Conservation (phyloP, 2,888 invertebrate genomes). For the Polylopha cassiicola region DNA sequence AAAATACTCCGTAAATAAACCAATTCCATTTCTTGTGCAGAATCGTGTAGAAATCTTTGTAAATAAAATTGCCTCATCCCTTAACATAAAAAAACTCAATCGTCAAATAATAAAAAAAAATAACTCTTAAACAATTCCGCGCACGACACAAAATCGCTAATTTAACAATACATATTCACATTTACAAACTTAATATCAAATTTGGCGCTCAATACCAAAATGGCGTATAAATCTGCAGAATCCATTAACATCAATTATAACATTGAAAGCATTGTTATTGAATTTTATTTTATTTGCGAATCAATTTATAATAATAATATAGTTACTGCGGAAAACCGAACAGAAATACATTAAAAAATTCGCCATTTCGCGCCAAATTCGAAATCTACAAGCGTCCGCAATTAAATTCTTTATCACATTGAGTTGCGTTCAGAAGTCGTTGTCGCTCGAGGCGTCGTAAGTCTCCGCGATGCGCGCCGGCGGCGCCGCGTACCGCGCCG, state of each 20-base stretch:
- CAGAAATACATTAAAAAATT: background rate
- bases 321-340: too few relatives aligned
- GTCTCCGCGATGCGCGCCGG: constrained; percentile 52
- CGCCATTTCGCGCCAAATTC: constrained; percentile 14
- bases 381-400: constrained; percentile 3
- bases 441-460: constrained; percentile 72
- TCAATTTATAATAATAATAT: background rate
- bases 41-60: constrained; percentile 26
- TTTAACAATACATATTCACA: too few relatives aligned
- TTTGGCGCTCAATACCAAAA: too few relatives aligned
- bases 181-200: too few relatives aligned
- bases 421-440: constrained; percentile 59
- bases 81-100: constrained; percentile 28
- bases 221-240: too few relatives aligned
- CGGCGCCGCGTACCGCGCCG: constrained; percentile 51
- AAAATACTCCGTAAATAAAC: constrained; percentile 15
- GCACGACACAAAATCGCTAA: too few relatives aligned
- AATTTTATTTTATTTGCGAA: too few relatives aligned
- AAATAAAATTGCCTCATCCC: constrained; percentile 46
- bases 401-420: constrained; percentile 19
- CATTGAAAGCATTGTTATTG: too few relatives aligned
- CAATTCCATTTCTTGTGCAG: constrained; percentile 22
- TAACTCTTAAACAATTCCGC: too few relatives aligned
- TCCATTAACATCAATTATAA: too few relatives aligned
- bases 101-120: too few relatives aligned